Conservation (phyloP, 2,797 vertebrate genomes). For the Brachyrhaphis roseni region DNA sequence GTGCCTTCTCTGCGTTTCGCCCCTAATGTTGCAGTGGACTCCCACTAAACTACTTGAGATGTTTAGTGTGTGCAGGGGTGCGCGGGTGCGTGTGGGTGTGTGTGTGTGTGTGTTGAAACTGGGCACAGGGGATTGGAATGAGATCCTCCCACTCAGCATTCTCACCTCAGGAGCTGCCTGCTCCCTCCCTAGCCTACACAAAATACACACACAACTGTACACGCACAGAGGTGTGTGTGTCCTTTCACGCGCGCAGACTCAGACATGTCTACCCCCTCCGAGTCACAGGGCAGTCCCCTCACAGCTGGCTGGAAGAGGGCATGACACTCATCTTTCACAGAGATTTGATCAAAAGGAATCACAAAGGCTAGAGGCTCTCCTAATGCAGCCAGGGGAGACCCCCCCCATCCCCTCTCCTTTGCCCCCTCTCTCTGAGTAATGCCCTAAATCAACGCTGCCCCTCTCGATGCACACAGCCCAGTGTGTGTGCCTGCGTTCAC, state of each 20-base stretch:
- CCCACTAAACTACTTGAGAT: conserved; percentile 89
- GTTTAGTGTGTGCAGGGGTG: conserved; percentile 83
- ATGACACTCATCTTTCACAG: conserved; percentile 96
- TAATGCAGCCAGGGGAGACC: conserved; percentile 86
- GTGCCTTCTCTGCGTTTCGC: conserved; percentile 60
- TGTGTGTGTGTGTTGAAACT: conserved; percentile 76
- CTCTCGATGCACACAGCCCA: conserved; percentile 79
- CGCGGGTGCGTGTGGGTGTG: conserved; percentile 48
- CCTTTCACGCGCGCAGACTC: conserved; percentile 51
- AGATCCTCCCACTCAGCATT: conserved; percentile 89
- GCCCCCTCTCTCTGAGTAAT: conserved; percentile 83
- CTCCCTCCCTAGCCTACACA: conserved; percentile 75
- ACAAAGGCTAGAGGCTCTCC: conserved; percentile 87
- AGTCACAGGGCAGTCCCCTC: conserved; percentile 90
- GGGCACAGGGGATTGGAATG: conserved; percentile 89
- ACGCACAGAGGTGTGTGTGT: conserved; percentile 67
- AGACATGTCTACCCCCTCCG: conserved; percentile 76
- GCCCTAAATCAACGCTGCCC: conserved; percentile 90
- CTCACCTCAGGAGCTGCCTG: conserved; percentile 87
- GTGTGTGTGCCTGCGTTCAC: conserved; percentile 65
- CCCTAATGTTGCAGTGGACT: conserved; percentile 84
- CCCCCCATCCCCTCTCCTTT: conserved; percentile 36
- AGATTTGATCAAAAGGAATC: conserved; percentile 95
- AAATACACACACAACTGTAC: conserved; percentile 54
- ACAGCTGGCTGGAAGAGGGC: conserved; percentile 89